Evolutionary conservation across 2,797 vertebrate species (phyloP), one percentile per base, ranked within the genome.

Genomic region (Thalassophryne amazonica): DNA sequence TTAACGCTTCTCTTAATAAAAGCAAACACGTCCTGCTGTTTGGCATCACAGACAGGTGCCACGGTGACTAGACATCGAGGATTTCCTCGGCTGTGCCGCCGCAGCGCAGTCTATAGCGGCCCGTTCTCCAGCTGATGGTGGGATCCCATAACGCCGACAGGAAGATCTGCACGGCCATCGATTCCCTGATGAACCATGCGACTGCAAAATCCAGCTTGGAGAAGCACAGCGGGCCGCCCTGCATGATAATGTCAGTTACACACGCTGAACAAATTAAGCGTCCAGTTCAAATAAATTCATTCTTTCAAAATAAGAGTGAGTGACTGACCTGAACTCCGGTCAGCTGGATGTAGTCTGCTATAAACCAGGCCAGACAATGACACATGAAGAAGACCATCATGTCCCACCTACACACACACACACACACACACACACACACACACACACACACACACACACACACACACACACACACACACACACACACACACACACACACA

Each of bases 341-440:
- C 36, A 99, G 93, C 80, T 98, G 96, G 70, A 98, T 89, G 84
- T 98, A 99, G 88, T 99, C 96, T 10, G 91, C 89, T 53, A 99
- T 91, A 81, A 99, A 98, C 97, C 97, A 99, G 2, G 96, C 96
- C 57, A 98, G 86, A 78, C 95, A 98, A 73, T 98, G 97, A 85
- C 96, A 98, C 95, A 98, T 93, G 77, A 99, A 98, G 88, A 99
- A 99, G 11, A 97, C 95, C 95, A 98, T 95, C 82, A 98, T 96
- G 81, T 99, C 96, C 95, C 97, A 99, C 85, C 92, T 86, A 7
- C 4, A 36, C 0, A 6, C 27, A 50, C 31, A 51, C 14, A 37
- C 1, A 29, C 11, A 22, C 21, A 40, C 11, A 41, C 37, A 17
- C 16, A 48, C 7, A 25, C 8, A 21, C 6, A 29, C 13, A 8